Evolutionary conservation across 2,113 vertebrate species (phyloP).

Genomic region (Gorsachius goisagi): DNA sequence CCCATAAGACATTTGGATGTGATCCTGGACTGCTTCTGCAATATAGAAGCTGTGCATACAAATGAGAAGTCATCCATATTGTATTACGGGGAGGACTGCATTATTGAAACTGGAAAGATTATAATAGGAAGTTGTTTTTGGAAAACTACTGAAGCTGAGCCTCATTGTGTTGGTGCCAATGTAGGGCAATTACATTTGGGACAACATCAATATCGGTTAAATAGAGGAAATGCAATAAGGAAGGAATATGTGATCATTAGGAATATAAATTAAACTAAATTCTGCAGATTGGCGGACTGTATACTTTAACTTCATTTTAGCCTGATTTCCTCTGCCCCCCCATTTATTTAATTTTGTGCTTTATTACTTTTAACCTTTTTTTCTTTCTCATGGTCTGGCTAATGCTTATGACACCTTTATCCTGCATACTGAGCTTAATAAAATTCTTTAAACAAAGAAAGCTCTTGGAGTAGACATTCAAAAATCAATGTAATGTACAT

Average conservation of each 20-base stretch:
- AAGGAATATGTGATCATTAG: conserved; percentile 18
- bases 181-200: not conserved
- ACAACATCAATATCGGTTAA: conserved; percentile 18
- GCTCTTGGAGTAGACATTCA: not conserved
- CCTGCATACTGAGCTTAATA: not conserved
- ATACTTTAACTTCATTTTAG: conserved; percentile 26
- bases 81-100: not conserved
- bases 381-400: not conserved
- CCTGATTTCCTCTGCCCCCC: not conserved
- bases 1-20: conserved; percentile 50
- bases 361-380: not conserved
- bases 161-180: not conserved
- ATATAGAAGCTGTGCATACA: conserved; percentile 19
- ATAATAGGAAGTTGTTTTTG: not conserved
- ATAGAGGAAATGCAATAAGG: conserved; percentile 18
- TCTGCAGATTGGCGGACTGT: not conserved
- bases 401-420: not conserved
- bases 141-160: conserved; percentile 19
- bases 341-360: conserved; percentile 7
- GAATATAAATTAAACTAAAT: conserved; percentile 33
- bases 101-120: not conserved
- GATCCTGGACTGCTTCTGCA: conserved; percentile 21
- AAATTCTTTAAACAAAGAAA: not conserved
- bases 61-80: conserved; percentile 16
- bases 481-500: not conserved